Conservation (phyloP, 53 echinoderm and acorn worm species). For the Astropecten irregularis region DNA sequence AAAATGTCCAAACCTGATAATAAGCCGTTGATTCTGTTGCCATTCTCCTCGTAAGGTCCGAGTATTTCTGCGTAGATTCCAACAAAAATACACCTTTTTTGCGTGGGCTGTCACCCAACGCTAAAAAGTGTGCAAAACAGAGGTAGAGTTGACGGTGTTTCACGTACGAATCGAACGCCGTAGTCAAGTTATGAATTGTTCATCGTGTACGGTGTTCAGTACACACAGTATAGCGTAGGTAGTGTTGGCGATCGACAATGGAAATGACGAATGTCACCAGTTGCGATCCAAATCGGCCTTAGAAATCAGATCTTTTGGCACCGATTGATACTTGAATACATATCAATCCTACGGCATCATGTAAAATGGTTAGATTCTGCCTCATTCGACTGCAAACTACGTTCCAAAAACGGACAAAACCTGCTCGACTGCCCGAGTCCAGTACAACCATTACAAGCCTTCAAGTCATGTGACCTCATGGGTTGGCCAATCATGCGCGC, state of each 20-base stretch:
- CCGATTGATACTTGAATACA: not conserved
- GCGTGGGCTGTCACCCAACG: slow-evolving; percentile 9
- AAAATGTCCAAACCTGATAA: slow-evolving; percentile 46
- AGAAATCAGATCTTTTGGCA: too few species aligned
- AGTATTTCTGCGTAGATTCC: not conserved
- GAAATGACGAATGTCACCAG: too few species aligned
- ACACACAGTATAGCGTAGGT: too few species aligned
- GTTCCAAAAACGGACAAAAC: not conserved
- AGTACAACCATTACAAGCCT: not conserved
- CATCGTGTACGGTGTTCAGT: too few species aligned
- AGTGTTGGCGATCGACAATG: too few species aligned
- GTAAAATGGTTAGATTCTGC: not conserved
- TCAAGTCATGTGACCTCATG: slow-evolving; percentile 19
- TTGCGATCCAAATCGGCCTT: too few species aligned
- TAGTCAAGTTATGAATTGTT: too few species aligned
- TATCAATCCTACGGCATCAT: not conserved
- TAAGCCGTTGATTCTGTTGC: slow-evolving; percentile 37
- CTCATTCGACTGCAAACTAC: slow-evolving; percentile 1
- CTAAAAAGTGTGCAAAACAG: not conserved
- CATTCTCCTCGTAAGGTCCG: slow-evolving; percentile 16
- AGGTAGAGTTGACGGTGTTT: too few species aligned
- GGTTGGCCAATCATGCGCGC: slow-evolving; percentile 24
- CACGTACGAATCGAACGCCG: too few species aligned
- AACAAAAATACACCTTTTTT: slow-evolving; percentile 4
- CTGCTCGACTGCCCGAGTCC: too few species aligned